Evolutionary conservation across 2,888 invertebrate species (phyloP), one percentile per base, ranked within the genome.

Genomic region (Dryomyza anilis): DNA sequence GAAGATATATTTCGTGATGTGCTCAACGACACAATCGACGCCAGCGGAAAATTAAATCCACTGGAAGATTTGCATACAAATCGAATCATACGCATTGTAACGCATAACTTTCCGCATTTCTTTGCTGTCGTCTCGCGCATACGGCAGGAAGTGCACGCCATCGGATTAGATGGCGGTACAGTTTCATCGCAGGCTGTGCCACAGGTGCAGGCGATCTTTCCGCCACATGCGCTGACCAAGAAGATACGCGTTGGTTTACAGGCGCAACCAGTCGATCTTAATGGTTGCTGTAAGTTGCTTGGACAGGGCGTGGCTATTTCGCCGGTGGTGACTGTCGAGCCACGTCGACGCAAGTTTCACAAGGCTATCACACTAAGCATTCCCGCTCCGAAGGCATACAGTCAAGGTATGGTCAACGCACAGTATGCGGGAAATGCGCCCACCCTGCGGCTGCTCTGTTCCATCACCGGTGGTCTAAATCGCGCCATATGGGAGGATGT

Each of bases 401-500:
- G 85, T 1, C 85, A 86, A 69, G 86, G 86, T 30, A 93, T 95
- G 94, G 91, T 94, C 64, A 94, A 95, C 84, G 90, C 93, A 76
- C 92, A 93, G 76, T 93, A 92, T 80, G 88, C 87, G 12, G 89
- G 89, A 12, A 89, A 89, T 74, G 90, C 94, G 19, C 93, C 94
- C 8, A 94, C 95, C 0, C 87, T 98, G 45, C 89, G 98, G 25
- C 88, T 98, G 52, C 87, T 98, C 61, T 98, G 96, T 86, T 96
- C 96, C 66, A 96, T 98, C 71, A 96, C 96, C 83, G 97, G 98
- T 67, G 98, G 98, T 2, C 94, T 95, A 72, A 94, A 94, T 73
- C 92, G 96, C 71, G 98, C 99, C 4, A 93, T 97, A 74, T 99
- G 99, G 98, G 99, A 99, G 83, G 99, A 99, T 84, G 98, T 99